These are phyloP conservation scores for Aricia agestis DNA, from an alignment of 1,140 invertebrate species.

Conservation along the genomic window DNA sequence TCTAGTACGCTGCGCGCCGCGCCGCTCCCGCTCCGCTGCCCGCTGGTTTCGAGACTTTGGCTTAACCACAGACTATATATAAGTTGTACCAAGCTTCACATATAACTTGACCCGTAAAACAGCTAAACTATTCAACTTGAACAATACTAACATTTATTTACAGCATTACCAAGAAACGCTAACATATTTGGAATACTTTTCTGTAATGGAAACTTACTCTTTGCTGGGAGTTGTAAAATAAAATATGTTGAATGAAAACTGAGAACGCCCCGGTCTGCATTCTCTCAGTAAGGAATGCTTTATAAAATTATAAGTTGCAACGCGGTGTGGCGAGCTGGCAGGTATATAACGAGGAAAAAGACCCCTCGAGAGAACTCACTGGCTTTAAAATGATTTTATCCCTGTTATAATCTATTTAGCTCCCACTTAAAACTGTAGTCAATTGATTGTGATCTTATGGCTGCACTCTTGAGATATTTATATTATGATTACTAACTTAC, in stretches of 20 bases:
- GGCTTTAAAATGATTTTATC: background rate
- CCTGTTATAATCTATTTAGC: background rate
- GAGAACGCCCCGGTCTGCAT: constrained; percentile 27
- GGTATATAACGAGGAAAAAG: background rate
- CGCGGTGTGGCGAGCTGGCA: background rate
- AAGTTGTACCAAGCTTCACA: no score
- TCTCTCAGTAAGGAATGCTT: constrained; percentile 25
- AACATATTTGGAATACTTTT: constrained; percentile 19
- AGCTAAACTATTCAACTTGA: no score
- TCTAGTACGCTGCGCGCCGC: no score
- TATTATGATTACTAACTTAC: no score
- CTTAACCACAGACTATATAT: no score
- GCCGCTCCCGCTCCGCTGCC: no score
- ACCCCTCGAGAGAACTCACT: background rate
- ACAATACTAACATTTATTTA: constrained; percentile 7
- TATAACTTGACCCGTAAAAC: no score
- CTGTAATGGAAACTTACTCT: constrained; percentile 26
- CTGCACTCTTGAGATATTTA: no score
- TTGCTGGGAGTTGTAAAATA: constrained; percentile 31
- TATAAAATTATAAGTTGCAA: constrained; percentile 3
- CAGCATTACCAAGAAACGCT: background rate
- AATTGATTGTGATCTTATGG: no score
- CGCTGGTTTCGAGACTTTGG: no score
- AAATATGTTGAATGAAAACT: constrained; percentile 30
- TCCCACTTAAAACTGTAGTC: no score